A percentile compares a stretch with the other conserved stretches of the same genome.
Conservation (phyloP, 2,888 invertebrate species). For the Drosophila macrothrix region DNA sequence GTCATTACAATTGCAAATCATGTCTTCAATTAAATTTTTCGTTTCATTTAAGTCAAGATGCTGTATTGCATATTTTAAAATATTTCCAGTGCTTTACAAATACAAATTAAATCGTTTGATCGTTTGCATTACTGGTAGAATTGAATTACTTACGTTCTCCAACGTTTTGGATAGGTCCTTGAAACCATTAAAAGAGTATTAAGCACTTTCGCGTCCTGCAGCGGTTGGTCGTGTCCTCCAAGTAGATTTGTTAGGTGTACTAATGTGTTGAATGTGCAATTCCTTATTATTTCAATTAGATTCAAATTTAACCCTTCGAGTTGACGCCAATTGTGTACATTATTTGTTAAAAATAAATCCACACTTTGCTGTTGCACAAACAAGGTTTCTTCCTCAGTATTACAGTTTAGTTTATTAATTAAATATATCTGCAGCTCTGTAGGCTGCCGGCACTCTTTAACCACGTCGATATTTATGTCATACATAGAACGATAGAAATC, state of each 20-base stretch:
- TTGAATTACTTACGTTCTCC: not conserved
- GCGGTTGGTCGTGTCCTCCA: not conserved
- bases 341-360: slow-evolving; percentile 1
- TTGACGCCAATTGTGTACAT: slow-evolving; percentile 9
- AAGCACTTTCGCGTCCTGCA: slow-evolving; percentile 2
- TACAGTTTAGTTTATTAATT: slow-evolving; percentile 3
- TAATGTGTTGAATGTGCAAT: not conserved
- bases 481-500: slow-evolving; percentile 9
- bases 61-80: not conserved
- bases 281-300: slow-evolving; percentile 1
- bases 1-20: not conserved
- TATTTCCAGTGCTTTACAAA: slow-evolving; percentile 1
- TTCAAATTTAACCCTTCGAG: slow-evolving; percentile 17
- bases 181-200: not conserved
- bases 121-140: not conserved
- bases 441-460: not conserved
- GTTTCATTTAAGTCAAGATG: not conserved
- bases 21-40: not conserved
- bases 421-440: slow-evolving; percentile 8
- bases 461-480: slow-evolving; percentile 1
- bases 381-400: not conserved
- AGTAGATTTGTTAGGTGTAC: not conserved
- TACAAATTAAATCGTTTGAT: too few relatives aligned
- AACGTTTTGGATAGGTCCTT: not conserved
- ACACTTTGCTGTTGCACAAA: slow-evolving; percentile 8